phyloP scores from a whole-genome alignment of 1,140 invertebrate genomes.

The Neuroterus valhalla region DNA sequence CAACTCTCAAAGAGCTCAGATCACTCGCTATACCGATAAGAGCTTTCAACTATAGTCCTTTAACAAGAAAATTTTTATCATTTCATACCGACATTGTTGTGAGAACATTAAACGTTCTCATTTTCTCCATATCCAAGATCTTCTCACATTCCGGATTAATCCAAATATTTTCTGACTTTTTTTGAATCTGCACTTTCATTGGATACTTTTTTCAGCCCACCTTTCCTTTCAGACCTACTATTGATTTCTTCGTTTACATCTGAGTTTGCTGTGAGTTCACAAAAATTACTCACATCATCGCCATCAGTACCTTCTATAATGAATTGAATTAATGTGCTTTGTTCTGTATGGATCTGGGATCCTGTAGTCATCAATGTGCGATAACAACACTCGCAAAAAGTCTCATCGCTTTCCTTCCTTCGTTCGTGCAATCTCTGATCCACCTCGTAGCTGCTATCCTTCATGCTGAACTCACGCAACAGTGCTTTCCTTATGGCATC shows the following conservation, averaged over 20 bases:
- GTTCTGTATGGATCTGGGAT: constrained; percentile 54
- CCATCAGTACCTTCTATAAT: constrained; percentile 64
- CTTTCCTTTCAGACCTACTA: constrained; percentile 17
- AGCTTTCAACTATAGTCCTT: constrained; percentile 31
- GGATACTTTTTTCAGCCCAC: constrained; percentile 16
- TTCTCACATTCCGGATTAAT: constrained; percentile 25
- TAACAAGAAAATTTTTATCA: constrained; percentile 23
- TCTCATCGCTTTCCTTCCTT: constrained; percentile 47
- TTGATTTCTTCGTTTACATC: constrained; percentile 36
- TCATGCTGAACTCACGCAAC: constrained; percentile 43
- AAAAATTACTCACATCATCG: constrained; percentile 55
- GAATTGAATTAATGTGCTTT: constrained; percentile 57
- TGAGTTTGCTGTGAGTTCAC: constrained; percentile 57
- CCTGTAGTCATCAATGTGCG: constrained; percentile 56
- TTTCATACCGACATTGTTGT: background rate
- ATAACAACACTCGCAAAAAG: constrained; percentile 49
- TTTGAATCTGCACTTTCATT: constrained; percentile 1
- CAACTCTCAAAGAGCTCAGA: constrained; percentile 33
- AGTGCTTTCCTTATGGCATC: constrained; percentile 37
- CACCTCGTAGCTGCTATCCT: constrained; percentile 39
- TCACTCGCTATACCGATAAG: constrained; percentile 41
- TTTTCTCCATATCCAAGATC: background rate
- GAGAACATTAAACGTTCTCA: background rate
- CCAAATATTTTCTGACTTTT: constrained; percentile 32
- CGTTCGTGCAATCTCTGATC: constrained; percentile 37